Evolutionary conservation across 2,888 invertebrate species (phyloP).

Genomic region (Heteromurus nitidus): DNA sequence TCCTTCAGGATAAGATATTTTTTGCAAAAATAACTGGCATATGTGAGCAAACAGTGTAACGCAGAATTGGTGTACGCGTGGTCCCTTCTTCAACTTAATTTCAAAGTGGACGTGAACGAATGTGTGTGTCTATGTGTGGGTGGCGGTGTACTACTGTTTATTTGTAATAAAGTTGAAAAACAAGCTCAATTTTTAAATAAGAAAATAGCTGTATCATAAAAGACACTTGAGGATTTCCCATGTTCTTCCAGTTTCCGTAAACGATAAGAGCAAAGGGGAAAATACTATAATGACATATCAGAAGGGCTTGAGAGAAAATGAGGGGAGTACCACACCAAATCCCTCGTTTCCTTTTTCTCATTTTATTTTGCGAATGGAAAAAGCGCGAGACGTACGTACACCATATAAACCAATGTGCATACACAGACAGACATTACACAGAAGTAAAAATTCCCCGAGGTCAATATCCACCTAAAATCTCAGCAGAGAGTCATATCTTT

Average conservation of each 20-base stretch:
- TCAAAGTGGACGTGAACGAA: too few relatives aligned
- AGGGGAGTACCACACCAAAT: slow-evolving; percentile 2
- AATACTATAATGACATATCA: neutral
- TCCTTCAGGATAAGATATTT: too few relatives aligned
- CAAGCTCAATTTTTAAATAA: neutral
- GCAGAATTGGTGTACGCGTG: too few relatives aligned
- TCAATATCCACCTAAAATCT: slow-evolving; percentile 56
- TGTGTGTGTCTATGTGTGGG: too few relatives aligned
- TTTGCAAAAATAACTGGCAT: too few relatives aligned
- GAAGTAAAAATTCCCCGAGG: slow-evolving; percentile 47
- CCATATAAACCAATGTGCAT: too few relatives aligned
- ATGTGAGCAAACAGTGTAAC: too few relatives aligned
- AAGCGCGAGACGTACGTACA: neutral
- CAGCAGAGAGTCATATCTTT: slow-evolving; percentile 53
- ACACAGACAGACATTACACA: too few relatives aligned
- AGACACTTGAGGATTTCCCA: slow-evolving; percentile 51
- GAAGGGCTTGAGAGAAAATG: neutral
- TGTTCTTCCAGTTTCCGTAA: neutral
- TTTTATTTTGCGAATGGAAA: neutral
- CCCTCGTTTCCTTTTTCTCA: slow-evolving; percentile 12
- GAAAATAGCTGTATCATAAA: slow-evolving; percentile 29
- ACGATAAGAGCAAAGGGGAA: neutral
- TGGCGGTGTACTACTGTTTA: too few relatives aligned
- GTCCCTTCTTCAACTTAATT: too few relatives aligned
- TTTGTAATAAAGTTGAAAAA: slow-evolving; percentile 8